Base-by-base conservation (phyloP, 2,113 vertebrate species). In the Toxotes chatareus region DNA sequence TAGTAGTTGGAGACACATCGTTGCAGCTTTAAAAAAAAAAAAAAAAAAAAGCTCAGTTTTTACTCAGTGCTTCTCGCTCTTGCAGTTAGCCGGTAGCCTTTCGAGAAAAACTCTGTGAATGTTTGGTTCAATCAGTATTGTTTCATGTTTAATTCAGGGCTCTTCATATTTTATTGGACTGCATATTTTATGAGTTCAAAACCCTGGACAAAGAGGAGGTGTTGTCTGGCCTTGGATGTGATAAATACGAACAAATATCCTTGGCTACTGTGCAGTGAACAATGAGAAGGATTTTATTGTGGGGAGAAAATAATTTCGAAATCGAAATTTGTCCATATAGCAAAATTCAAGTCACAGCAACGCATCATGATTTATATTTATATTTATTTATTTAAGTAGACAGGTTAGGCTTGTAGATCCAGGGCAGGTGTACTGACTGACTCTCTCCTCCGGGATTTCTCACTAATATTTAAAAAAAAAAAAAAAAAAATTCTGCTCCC, bases 101-200 rank as follows among this genome's bases (percentile, higher is more conserved):
- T 23, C 7, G 67, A 79, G 59, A 75, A 42, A 72, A 76, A 72
- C 60, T 56, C 12, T 10, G 17, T 53, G 42, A 34, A 3, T 10
- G 44, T 6, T 53, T 14, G 47, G 34, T 85, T 76, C 80, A 77
- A 69, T 91, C 70, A 60, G 65, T 86, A 88, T 83, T 61, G 83
- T 90, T 87, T 88, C 88, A 93, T 93, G 23, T 92, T 93, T 93
- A 88, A 92, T 93, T 89, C 89, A 92, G 65, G 10, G 5, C 31
- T 71, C 69, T 92, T 72, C 82, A 89, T 92, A 86, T 92, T 93
- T 93, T 83, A 93, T 89, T 57, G 11, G 44, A 71, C 49, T 93
- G 32, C 82, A 93, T 93, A 83, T 93, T 93, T 92, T 23, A 93
- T 93, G 87, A 88, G 1, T 60, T n/a, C 1, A 80, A 90, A 91